These are phyloP conservation scores for Sarcoramphus papa DNA, from an alignment of 2,797 vertebrate species.

Conservation along the genomic window DNA sequence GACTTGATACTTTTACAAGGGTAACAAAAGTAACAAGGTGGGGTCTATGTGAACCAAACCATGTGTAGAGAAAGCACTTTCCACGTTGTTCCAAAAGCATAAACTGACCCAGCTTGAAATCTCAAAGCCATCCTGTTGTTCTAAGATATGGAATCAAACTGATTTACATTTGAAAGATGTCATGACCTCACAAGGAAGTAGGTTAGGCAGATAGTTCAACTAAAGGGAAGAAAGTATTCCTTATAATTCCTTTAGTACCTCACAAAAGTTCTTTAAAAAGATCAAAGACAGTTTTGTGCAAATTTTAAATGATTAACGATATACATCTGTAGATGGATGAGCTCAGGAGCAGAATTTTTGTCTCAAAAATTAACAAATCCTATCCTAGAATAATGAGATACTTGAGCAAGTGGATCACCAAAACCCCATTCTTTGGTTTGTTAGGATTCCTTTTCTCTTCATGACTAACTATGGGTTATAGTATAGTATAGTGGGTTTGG, in stretches of 20 bases:
- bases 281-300: not conserved
- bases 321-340: not conserved
- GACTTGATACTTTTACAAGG: not conserved
- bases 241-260: not conserved
- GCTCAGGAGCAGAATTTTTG: not conserved
- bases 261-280: not conserved
- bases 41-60: not conserved
- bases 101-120: not conserved
- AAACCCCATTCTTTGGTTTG: not conserved
- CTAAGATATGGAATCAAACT: not conserved
- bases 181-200: conserved; percentile 2
- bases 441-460: not conserved
- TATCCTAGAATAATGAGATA: not conserved
- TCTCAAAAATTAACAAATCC: not conserved
- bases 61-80: not conserved
- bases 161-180: not conserved
- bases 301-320: not conserved
- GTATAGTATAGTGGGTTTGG: not conserved
- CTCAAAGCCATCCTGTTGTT: not conserved
- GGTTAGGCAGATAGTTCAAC: not conserved
- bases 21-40: not conserved
- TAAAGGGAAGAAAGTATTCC: not conserved
- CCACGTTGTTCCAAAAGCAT: not conserved
- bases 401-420: not conserved
- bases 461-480: not conserved